Base-by-base conservation (phyloP, 2,797 vertebrate species). In the Masticophis lateralis region DNA sequence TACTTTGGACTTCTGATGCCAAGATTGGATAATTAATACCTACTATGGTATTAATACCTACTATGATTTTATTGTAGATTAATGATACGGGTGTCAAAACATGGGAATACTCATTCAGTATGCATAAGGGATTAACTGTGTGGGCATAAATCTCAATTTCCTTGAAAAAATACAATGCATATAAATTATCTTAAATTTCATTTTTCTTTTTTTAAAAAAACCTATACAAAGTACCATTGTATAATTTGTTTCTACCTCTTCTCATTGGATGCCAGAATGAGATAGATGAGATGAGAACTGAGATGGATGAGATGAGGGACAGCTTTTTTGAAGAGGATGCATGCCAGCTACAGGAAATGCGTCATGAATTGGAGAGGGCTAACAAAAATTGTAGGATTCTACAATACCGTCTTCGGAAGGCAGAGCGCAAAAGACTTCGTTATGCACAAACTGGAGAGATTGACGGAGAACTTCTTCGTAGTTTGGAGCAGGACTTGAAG, bases 271-370 rank as follows among this genome's bases (percentile, higher is more conserved):
- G 94, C 69, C 95, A 99, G 99, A 98, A 96, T n/a, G 99, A 99
- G 96, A 99, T 99, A 91, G 99, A 99, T 92, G 99, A 99, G 96
- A 98, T 99, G 98, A 98, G 99, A 94, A 98, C 98, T 7, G 99
- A 99, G 97, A 99, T 99, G 99, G 99, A 99, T 5, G 99, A 99
- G 97, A 99, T 99, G 98, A 98, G 99, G 94, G 99, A 99, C 98
- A 99, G 98, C 86, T 99, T 99, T 97, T 99, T 99, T 83, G 99
- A 99, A 95, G 99, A 99, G 91, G 99, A 99, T 12, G 99, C 99
- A 32, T 99, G 99, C 94, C 99, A 99, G 96, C 98, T 99, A 93
- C 99, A 99, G 96, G 99, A 99, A 97, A 99, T 99, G 98, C 99
- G 99, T 92, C 98, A 99, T 47, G 99, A 99, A 94, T 97, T 99